phyloP scores from a whole-genome alignment of 2,888 invertebrate genomes.

The Crematogaster levior region DNA sequence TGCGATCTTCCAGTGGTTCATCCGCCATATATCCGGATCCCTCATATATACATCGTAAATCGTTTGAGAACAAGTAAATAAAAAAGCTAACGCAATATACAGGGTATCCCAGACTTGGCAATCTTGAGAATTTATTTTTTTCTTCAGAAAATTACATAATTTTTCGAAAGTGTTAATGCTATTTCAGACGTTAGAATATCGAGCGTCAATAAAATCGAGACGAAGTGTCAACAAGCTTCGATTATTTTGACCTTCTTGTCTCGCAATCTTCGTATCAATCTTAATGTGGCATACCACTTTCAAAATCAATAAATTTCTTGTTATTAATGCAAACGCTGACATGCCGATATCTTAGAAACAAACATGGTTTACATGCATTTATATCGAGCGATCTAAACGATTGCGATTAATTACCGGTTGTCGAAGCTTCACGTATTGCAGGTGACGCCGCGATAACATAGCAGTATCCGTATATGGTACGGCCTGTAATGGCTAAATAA shows the following conservation, averaged over 20 bases:
- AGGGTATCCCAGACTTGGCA: neutral
- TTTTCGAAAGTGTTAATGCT: neutral
- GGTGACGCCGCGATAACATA: slow-evolving; percentile 15
- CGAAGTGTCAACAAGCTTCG: slow-evolving; percentile 21
- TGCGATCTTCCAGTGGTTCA: slow-evolving; percentile 9
- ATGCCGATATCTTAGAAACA: slow-evolving; percentile 9
- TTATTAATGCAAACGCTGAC: slow-evolving; percentile 12
- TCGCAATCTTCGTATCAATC: slow-evolving; percentile 9
- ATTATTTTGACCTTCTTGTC: slow-evolving; percentile 36
- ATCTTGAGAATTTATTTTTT: neutral
- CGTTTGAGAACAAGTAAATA: slow-evolving; percentile 12
- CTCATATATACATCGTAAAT: slow-evolving; percentile 16
- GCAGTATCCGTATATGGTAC: neutral
- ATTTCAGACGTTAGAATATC: neutral
- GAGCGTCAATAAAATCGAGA: neutral
- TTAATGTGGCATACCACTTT: slow-evolving; percentile 16
- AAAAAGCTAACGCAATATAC: neutral
- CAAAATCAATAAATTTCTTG: slow-evolving; percentile 19
- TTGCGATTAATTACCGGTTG: slow-evolving; percentile 33
- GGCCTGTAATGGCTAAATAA: slow-evolving; percentile 16
- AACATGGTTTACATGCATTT: neutral
- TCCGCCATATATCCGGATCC: neutral
- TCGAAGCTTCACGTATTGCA: neutral
- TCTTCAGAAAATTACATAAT: neutral
- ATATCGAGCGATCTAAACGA: slow-evolving; percentile 11